Evolutionary conservation across 2,113 vertebrate genomes (phyloP), one percentile per base, ranked within the genome.

Genomic region (Vidua chalybeata): DNA sequence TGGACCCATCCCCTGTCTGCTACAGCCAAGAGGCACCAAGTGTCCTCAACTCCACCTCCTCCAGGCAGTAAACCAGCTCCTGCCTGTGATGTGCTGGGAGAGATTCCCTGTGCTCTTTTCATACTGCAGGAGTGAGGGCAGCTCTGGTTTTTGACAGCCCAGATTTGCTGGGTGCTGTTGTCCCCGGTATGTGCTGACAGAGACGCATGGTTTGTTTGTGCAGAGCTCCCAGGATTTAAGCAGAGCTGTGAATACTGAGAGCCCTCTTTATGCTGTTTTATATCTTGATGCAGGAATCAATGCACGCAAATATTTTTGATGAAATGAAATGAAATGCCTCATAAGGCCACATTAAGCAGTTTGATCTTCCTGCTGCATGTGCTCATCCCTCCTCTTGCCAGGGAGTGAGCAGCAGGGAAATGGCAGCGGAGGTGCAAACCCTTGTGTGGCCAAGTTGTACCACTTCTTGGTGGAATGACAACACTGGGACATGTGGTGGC

Each of bases 241-340:
- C 49, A 76, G 18, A 64, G 39, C 79, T 84, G 4, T 55, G 86
- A 78, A 86, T 71, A 45, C 85, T 1, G 14, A 84, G 75, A 72
- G 72, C 66, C 33, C 16, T 87, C 51, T 79, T 88, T 52, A 46
- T 75, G 77, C 84, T 55, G 39, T 75, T 86, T 80, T 73, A 8
- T 71, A 56, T 86, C 82, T 92, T 15, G 59, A 59, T 71, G 61
- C 72, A 84, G 88, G 69, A 84, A 75, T 92, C 85, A 68, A 55
- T 52, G 90, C 92, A 71, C 7, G 5, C 75, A 81, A 77, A 63
- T 74, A 77, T 84, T 93, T 94, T 76, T 84, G 51, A 80, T 85
- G 68, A 74, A 88, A 88, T 85, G 68, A 74, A 88, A 88, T 74
- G 41, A 90, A 90, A 71, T n/a, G 49, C 88, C 84, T 86, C 62